Conservation (phyloP, 2,888 invertebrate species). For the Seira musarum region DNA sequence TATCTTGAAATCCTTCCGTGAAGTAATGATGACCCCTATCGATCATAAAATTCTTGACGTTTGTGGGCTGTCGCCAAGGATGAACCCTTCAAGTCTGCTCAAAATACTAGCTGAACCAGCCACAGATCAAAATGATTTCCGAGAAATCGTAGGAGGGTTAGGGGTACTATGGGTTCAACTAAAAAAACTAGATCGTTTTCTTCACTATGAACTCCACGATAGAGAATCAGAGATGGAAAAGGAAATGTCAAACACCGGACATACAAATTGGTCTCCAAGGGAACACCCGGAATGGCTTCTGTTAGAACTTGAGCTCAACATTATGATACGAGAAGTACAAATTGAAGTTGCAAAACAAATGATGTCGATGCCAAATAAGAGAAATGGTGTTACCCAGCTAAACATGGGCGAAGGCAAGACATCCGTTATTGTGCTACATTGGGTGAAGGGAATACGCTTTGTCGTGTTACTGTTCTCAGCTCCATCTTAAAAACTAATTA, state of each 20-base stretch:
- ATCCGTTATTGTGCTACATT: conserved; percentile 61
- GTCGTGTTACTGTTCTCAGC: conserved; percentile 61
- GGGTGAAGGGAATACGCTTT: conserved; percentile 41
- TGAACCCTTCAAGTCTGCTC: no score
- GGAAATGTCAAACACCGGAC: conserved; percentile 29
- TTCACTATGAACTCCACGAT: no score
- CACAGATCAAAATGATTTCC: no score
- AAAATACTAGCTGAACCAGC: no score
- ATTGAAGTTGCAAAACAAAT: conserved; percentile 52
- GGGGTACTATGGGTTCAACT: conserved; percentile 35
- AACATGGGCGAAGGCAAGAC: conserved; percentile 67
- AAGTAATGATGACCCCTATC: no score
- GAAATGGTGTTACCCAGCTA: no score
- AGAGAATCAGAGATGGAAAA: conserved; percentile 2
- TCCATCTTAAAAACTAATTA: conserved; percentile 58
- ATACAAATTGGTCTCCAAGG: conserved; percentile 47
- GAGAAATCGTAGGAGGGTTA: conserved; percentile 28
- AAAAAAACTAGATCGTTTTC: conserved; percentile 29
- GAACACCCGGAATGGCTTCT: conserved; percentile 61
- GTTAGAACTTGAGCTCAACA: conserved; percentile 60
- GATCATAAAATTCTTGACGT: no score
- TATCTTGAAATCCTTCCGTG: no score
- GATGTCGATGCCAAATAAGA: conserved; percentile 41
- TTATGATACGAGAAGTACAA: conserved; percentile 55
- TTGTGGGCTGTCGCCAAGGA: no score